Percentiles rank a stretch among this genome's conserved stretches.
phyloP scores from a whole-genome alignment of 1,140 invertebrate genomes.

The Portunus trituberculatus region DNA sequence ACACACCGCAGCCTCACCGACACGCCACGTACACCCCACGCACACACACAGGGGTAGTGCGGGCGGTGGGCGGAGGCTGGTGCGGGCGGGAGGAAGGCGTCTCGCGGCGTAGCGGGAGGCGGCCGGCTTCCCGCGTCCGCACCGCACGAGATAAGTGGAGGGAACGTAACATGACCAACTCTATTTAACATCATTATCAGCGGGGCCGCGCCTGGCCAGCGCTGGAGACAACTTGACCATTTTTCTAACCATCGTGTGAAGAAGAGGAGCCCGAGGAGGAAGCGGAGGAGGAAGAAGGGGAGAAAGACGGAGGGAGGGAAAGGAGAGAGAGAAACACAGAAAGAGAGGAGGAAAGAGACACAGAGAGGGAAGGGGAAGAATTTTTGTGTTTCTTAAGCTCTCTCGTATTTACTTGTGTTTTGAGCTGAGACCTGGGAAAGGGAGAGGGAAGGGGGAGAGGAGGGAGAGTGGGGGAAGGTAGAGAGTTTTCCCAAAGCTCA shows the following conservation, averaged over 20 bases:
- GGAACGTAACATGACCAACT: slow-evolving; percentile 73
- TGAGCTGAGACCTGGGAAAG: neutral
- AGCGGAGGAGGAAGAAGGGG: neutral
- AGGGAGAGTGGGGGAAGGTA: neutral
- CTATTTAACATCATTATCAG: slow-evolving; percentile 76
- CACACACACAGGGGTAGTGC: no score
- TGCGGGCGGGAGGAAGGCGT: neutral
- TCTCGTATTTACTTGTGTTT: neutral
- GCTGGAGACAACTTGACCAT: slow-evolving; percentile 67
- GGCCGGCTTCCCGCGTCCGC: slow-evolving; percentile 65
- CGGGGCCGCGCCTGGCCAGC: slow-evolving; percentile 65
- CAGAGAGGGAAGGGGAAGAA: neutral
- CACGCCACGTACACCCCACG: neutral
- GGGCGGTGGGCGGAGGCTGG: no score
- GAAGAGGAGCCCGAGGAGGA: slow-evolving; percentile 30
- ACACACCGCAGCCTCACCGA: slow-evolving; percentile 1
- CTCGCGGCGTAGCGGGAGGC: neutral
- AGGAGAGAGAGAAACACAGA: neutral
- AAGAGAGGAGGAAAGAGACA: slow-evolving; percentile 27
- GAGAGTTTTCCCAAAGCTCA: neutral
- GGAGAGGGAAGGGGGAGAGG: neutral
- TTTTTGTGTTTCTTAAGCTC: neutral
- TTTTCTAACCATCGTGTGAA: slow-evolving; percentile 72
- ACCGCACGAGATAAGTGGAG: slow-evolving; percentile 71
- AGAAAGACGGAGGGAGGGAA: neutral